A percentile compares a stretch with the other conserved stretches of the same genome.
Conservation (phyloP, 2,113 vertebrate genomes). For the Cyrtonyx montezumae region DNA sequence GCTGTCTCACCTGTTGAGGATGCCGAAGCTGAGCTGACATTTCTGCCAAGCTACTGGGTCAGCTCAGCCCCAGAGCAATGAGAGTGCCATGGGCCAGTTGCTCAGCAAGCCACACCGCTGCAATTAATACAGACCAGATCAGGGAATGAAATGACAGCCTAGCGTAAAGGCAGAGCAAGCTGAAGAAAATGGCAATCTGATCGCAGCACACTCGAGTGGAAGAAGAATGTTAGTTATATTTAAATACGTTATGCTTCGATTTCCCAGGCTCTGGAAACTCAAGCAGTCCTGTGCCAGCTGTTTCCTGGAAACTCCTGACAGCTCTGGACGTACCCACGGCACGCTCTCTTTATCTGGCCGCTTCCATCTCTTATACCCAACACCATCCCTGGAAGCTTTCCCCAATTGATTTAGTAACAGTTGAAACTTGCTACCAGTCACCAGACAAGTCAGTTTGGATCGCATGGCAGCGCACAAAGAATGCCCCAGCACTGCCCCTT, state of each 20-base stretch:
- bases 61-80: not conserved
- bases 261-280: not conserved
- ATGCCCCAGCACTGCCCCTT: not conserved
- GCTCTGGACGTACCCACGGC: not conserved
- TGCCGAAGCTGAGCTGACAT: not conserved
- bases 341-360: not conserved
- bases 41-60: not conserved
- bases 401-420: not conserved
- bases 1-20: not conserved
- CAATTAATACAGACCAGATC: not conserved
- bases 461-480: not conserved
- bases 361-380: not conserved
- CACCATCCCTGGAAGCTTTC: not conserved
- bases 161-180: not conserved
- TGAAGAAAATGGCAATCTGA: not conserved
- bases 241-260: rapidly evolving
- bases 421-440: conserved; percentile 25
- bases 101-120: not conserved
- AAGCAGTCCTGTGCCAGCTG: rapidly evolving
- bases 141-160: not conserved
- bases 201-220: not conserved
- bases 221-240: not conserved
- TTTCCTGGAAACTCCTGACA: not conserved
- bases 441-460: not conserved
- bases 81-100: not conserved